Evolutionary conservation across 2,797 vertebrate genomes (phyloP).

Genomic region (Tapera naevia): DNA sequence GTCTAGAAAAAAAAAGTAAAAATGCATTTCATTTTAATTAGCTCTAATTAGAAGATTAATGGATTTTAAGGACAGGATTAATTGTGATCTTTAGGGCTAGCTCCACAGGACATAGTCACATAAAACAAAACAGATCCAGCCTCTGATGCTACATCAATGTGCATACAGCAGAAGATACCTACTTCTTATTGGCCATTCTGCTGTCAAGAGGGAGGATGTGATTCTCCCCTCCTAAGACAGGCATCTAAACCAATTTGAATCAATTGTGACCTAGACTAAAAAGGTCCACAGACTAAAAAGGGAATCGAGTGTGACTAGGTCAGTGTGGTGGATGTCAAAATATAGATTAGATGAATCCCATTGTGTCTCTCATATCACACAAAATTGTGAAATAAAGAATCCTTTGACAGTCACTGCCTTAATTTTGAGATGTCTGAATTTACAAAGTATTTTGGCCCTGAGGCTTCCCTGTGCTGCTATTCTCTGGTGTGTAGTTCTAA

Average conservation of each 20-base stretch:
- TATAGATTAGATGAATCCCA: background rate
- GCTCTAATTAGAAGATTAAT: constrained; percentile 51
- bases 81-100: constrained; percentile 2
- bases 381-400: background rate
- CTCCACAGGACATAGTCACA: background rate
- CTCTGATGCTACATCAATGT: background rate
- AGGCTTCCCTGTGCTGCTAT: background rate
- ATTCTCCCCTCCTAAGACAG: background rate
- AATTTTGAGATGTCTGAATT: background rate
- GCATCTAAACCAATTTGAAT: background rate
- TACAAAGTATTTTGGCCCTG: background rate
- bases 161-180: background rate
- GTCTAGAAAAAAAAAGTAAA: constrained; percentile 29
- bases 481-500: background rate
- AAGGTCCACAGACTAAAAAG: background rate
- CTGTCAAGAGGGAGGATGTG: background rate
- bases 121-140: background rate
- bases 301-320: background rate
- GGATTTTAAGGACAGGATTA: constrained; percentile 31
- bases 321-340: background rate
- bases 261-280: background rate
- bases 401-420: background rate
- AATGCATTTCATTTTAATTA: constrained; percentile 52
- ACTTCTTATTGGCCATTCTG: background rate
- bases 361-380: background rate